Percentiles rank a stretch among this genome's conserved stretches.
Evolutionary conservation across 1,140 invertebrate species (phyloP).

Genomic region (Hirudo medicinalis): DNA sequence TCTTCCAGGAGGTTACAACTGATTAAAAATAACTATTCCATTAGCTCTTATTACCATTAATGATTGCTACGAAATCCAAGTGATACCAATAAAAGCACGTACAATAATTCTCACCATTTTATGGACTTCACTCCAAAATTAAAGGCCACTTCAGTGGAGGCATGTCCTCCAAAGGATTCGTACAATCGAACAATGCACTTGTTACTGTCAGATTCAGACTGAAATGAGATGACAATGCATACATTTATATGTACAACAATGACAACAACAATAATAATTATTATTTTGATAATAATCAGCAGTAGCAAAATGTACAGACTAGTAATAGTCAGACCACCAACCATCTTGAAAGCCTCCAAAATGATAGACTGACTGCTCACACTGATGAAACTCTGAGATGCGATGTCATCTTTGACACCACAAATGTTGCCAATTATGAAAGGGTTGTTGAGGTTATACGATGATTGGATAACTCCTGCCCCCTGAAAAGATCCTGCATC

Average conservation of each 20-base stretch:
- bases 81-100: background rate
- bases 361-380: conserved; percentile 32
- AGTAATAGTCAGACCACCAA: background rate
- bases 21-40: conserved; percentile 19
- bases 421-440: conserved; percentile 22
- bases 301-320: background rate
- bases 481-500: conserved; percentile 37
- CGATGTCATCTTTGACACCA: background rate
- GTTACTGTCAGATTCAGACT: conserved; percentile 29
- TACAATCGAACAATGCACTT: conserved; percentile 35
- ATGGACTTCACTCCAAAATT: conserved; percentile 29
- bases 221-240: conserved; percentile 13
- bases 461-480: conserved; percentile 38
- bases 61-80: background rate
- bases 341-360: conserved; percentile 37
- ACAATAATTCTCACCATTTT: conserved; percentile 25
- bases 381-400: conserved; percentile 26
- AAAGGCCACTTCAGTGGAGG: conserved; percentile 27
- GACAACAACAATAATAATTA: background rate
- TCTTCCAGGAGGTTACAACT: conserved; percentile 28
- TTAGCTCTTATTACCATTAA: background rate
- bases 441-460: conserved; percentile 38
- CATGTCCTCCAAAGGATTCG: conserved; percentile 36
- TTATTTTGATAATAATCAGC: background rate
- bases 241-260: background rate